phyloP scores from a whole-genome alignment of 2,113 vertebrate species.

The Lethenteron camtschaticum region DNA sequence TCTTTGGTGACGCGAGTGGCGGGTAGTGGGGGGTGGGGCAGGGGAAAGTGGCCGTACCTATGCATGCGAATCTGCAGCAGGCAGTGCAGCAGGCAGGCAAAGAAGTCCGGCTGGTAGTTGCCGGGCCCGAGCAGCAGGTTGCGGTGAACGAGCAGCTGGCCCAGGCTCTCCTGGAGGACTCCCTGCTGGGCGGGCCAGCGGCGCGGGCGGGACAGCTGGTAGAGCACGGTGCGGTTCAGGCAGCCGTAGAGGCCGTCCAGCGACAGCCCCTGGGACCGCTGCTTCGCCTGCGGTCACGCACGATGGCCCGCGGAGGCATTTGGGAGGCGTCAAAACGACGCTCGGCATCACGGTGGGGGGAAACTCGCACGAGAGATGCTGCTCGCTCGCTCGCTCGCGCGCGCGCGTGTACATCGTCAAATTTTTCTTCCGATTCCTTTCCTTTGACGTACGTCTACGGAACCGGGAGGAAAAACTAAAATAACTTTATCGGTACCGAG shows the following conservation, averaged over 20 bases:
- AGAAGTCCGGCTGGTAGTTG: slow-evolving; percentile 94
- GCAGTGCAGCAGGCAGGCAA: slow-evolving; percentile 81
- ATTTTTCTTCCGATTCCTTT: too few species aligned
- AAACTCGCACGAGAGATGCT: too few species aligned
- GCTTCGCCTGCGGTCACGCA: slow-evolving; percentile 40
- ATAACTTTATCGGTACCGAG: too few species aligned
- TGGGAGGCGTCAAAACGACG: too few species aligned
- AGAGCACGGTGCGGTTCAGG: slow-evolving; percentile 88
- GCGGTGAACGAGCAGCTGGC: slow-evolving; percentile 77
- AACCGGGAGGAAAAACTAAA: too few species aligned
- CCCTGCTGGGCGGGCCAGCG: slow-evolving; percentile 93
- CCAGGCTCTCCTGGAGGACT: slow-evolving; percentile 61
- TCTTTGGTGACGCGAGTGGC: too few species aligned
- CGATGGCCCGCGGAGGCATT: too few species aligned
- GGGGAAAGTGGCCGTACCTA: slow-evolving; percentile 29
- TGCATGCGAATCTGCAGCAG: slow-evolving; percentile 71
- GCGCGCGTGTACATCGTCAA: too few species aligned
- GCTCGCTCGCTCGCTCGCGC: too few species aligned
- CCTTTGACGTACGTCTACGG: too few species aligned
- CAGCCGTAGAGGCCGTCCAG: slow-evolving; percentile 86
- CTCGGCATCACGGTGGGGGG: too few species aligned
- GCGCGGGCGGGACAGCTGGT: slow-evolving; percentile 78
- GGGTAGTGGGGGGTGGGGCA: too few species aligned
- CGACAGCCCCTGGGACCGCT: slow-evolving; percentile 74
- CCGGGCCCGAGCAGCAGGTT: slow-evolving; percentile 81